Evolutionary conservation across 2,113 vertebrate genomes (phyloP), one percentile per base, ranked within the genome.

Genomic region (Pedionomus torquatus): DNA sequence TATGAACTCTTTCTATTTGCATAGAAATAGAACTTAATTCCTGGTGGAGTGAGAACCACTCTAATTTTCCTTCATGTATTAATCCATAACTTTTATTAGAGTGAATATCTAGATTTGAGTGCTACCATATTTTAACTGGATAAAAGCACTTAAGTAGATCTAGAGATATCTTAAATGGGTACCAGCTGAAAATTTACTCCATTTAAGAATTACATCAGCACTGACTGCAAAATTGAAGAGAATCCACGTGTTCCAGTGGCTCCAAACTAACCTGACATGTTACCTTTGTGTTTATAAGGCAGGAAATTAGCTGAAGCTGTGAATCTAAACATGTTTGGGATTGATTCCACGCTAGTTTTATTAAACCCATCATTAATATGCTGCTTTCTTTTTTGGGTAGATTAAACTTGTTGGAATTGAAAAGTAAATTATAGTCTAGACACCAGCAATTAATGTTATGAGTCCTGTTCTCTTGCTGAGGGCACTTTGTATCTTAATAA

Each of bases 401-500:
- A 79, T 90, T 94, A 89, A 96, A 86, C 26, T 88, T 87, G 51
- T 57, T 64, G 71, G 31, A 15, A 87, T 60, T 51, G 3, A 88
- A 88, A 70, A 60, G 11, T 43, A 80, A 86, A 97, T 95, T 96
- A 79, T 61, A n/a, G 69, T 85, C 74, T 94, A 78, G 31, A 95
- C 39, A 87, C 41, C 52, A 82, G 71, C 79, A 97, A 83, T 94
- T 93, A 96, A 89, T 78, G 68, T 44, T 87, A 18, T 5, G 7
- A 96, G 72, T 70, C 46, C 69, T 88, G 31, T 85, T 97, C 80
- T 68, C 91, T 96, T 93, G 83, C 94, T 95, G 85, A 88, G 89
- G 75, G 48, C 66, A 55, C 92, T 94, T 31, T 57, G 41, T 95
- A 39, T 94, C 87, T 95, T 96, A 98, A 98, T 98, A 96, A 93